Evolutionary conservation across 2,888 invertebrate species (phyloP).

Genomic region (Hypercompe scribonia): DNA sequence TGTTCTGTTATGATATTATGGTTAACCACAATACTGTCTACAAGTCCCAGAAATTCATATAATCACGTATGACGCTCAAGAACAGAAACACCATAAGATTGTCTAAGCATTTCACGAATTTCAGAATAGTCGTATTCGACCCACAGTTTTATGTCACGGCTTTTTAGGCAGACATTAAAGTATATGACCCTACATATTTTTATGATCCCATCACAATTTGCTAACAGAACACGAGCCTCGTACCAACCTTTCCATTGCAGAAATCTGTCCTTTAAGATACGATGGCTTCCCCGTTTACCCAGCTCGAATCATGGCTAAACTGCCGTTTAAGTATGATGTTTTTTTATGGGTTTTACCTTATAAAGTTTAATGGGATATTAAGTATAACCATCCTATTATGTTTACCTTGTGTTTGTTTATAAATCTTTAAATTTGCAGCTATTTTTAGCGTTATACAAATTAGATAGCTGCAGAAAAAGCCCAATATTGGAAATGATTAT

Average conservation of each 20-base stretch:
- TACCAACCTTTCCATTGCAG: neutral
- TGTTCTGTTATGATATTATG: neutral
- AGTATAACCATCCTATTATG: neutral
- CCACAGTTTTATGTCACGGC: slow-evolving; percentile 17
- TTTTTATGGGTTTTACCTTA: neutral
- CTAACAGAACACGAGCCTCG: neutral
- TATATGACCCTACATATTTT: slow-evolving; percentile 32
- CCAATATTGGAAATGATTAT: no score
- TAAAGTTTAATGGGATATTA: neutral
- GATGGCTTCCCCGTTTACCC: neutral
- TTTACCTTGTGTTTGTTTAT: neutral
- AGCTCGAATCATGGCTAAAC: neutral
- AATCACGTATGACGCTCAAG: neutral
- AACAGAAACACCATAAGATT: neutral
- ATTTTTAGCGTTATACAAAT: no score
- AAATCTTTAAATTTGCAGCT: neutral
- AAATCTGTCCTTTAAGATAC: neutral
- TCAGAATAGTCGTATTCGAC: slow-evolving; percentile 4
- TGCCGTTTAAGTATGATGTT: neutral
- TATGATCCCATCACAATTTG: slow-evolving; percentile 18
- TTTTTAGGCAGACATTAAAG: slow-evolving; percentile 22
- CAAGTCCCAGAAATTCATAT: neutral
- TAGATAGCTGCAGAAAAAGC: no score
- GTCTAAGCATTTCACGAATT: neutral
- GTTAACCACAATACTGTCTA: neutral